Percentiles rank a stretch among this genome's conserved stretches.
Evolutionary conservation across 1,140 invertebrate genomes (phyloP).

Genomic region (Plutomurus gul): DNA sequence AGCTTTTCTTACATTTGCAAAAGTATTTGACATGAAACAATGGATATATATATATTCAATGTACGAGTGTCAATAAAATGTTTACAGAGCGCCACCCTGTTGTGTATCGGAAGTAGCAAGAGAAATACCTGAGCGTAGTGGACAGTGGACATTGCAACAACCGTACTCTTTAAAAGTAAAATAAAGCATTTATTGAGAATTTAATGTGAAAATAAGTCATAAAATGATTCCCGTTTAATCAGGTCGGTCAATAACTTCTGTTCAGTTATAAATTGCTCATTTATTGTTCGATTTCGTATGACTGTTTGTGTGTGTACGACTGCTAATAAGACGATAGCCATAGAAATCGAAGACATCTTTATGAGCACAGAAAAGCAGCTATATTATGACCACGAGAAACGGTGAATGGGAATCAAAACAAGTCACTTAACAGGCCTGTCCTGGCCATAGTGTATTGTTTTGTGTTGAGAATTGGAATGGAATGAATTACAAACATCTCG

Average conservation of each 20-base stretch:
- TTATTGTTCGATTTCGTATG: neutral
- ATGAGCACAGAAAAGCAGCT: neutral
- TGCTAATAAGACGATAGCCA: neutral
- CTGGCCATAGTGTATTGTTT: neutral
- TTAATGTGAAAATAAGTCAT: slow-evolving; percentile 36
- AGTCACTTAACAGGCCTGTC: slow-evolving; percentile 22
- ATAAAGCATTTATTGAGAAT: slow-evolving; percentile 14
- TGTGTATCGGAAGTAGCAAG: too few species aligned
- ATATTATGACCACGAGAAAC: neutral
- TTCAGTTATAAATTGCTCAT: slow-evolving; percentile 20
- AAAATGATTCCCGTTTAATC: slow-evolving; percentile 40
- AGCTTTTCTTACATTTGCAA: too few species aligned
- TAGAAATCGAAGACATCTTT: slow-evolving; percentile 29
- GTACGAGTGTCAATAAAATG: too few species aligned
- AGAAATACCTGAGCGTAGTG: too few species aligned
- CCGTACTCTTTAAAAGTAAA: too few species aligned
- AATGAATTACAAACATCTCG: neutral
- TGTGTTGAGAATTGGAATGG: neutral
- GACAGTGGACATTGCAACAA: too few species aligned
- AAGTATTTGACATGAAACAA: too few species aligned
- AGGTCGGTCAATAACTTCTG: slow-evolving; percentile 46
- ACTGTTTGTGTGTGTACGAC: neutral
- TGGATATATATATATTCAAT: too few species aligned
- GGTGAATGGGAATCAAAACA: slow-evolving; percentile 20
- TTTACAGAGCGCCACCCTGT: too few species aligned